Evolutionary conservation across 2,888 invertebrate genomes (phyloP), one percentile per base, ranked within the genome.

Genomic region (Lamproptera curius): DNA sequence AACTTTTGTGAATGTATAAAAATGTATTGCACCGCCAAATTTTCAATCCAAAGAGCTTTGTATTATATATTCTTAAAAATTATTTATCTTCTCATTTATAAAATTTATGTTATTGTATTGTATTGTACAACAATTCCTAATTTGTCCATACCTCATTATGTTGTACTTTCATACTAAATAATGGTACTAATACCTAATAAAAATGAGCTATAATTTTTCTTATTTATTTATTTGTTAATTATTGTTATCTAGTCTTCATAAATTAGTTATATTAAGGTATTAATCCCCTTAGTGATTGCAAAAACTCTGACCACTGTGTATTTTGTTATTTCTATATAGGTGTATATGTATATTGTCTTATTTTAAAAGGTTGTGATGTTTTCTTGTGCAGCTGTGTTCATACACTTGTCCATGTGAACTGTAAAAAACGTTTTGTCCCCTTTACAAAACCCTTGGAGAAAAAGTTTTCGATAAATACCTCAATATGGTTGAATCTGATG

Each of bases 291-390:
- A n/a, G n/a, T n/a, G n/a, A n/a, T n/a, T n/a, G n/a, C n/a, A n/a
- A n/a, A n/a, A n/a, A n/a, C n/a, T n/a, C n/a, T n/a, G n/a, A n/a
- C n/a, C n/a, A n/a, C n/a, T n/a, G n/a, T n/a, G n/a, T n/a, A n/a
- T n/a, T n/a, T n/a, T n/a, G n/a, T n/a, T n/a, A n/a, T n/a, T n/a
- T n/a, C n/a, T n/a, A n/a, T n/a, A n/a, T n/a, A n/a, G n/a, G n/a
- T n/a, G n/a, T n/a, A n/a, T n/a, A n/a, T n/a, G n/a, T n/a, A n/a
- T n/a, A n/a, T n/a, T 39, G 40, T 48, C 34, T 39, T 38, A 39
- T 47, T 33, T 28, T 48, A 39, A 34, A 34, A 35, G 48, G 48
- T 48, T 43, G 42, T 48, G 48, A 48, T 38, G 39, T 39, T 23
- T 48, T 42, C 17, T 37, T 42, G 31, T 28, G 26, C 42, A 17